Conservation (phyloP, 1,140 invertebrate genomes). For the Pollicipes pollicipes region DNA sequence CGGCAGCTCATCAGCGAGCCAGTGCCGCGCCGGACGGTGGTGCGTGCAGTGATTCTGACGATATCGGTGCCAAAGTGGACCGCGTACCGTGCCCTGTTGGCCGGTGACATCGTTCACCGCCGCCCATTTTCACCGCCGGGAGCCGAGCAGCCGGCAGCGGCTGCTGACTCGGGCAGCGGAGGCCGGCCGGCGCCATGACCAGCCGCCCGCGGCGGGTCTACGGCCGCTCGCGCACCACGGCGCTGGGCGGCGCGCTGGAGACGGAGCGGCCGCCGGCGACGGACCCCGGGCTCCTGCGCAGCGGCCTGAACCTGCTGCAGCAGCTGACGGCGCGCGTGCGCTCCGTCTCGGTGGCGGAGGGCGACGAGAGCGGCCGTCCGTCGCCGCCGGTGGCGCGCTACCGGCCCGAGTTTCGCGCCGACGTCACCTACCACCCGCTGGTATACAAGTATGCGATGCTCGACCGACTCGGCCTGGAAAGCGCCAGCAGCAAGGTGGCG, state of each 20-base stretch:
- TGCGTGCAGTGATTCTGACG: too few species aligned
- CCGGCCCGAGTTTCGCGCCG: neutral
- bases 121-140: too few species aligned
- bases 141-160: too few species aligned
- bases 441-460: conserved; percentile 1
- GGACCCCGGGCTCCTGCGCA: neutral
- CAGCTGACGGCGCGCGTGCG: neutral
- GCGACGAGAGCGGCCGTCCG: neutral
- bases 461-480: neutral
- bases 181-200: too few species aligned
- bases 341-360: neutral
- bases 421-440: neutral
- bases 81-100: too few species aligned
- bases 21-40: too few species aligned
- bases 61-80: too few species aligned
- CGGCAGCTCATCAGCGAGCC: too few species aligned
- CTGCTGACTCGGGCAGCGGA: too few species aligned
- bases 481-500: neutral
- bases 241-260: neutral
- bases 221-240: neutral
- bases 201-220: neutral
- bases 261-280: neutral
- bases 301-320: neutral
- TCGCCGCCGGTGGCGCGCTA: neutral
- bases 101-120: too few species aligned